Percentiles rank a stretch among this genome's conserved stretches.
phyloP scores from a whole-genome alignment of 2,888 invertebrate species.

The Nemotelus nigrinus region DNA sequence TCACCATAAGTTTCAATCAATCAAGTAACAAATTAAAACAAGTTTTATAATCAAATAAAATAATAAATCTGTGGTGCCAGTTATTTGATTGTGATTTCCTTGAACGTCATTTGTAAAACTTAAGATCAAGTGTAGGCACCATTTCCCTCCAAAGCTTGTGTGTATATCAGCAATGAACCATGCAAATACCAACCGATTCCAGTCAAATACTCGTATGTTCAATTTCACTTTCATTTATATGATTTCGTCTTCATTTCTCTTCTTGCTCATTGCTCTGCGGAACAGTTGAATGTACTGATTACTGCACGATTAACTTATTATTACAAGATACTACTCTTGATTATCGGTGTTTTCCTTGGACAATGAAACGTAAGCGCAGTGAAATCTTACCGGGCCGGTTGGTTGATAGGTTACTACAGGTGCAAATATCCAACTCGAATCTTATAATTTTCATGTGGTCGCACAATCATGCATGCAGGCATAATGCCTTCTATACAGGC shows the following conservation, averaged over 20 bases:
- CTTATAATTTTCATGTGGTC: too few species aligned
- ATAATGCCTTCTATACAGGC: neutral
- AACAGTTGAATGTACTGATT: constrained; percentile 5
- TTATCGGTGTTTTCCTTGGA: neutral
- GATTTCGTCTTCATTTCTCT: neutral
- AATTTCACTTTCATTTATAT: constrained; percentile 4
- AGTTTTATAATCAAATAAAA: too few species aligned
- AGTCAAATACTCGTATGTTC: neutral
- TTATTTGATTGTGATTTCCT: too few species aligned
- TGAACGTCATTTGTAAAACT: too few species aligned
- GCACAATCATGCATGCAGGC: neutral
- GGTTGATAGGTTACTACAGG: neutral
- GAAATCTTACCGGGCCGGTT: constrained; percentile 22
- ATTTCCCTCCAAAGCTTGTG: too few species aligned
- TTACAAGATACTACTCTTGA: constrained; percentile 5
- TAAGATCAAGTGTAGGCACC: too few species aligned
- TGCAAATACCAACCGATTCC: too few species aligned
- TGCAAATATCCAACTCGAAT: neutral
- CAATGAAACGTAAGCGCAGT: constrained; percentile 12
- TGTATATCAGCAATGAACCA: too few species aligned
- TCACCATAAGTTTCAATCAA: too few species aligned
- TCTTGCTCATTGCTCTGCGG: neutral
- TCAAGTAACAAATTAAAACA: too few species aligned
- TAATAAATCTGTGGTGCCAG: too few species aligned
- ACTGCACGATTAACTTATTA: constrained; percentile 11